Conservation (phyloP, 2,888 invertebrate genomes). For the Halictus ligatus region DNA sequence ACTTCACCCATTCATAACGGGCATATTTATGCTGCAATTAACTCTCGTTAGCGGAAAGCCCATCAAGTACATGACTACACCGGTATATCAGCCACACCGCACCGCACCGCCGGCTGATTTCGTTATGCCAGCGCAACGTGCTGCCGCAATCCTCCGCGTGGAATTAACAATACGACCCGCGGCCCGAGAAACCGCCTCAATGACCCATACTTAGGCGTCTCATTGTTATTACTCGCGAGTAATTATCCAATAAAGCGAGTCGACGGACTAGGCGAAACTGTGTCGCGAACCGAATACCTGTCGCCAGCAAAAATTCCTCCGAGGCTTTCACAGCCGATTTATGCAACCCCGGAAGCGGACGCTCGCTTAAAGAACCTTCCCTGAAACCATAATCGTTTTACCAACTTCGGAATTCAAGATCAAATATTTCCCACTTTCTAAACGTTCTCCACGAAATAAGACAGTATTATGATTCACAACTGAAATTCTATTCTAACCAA, state of each 20-base stretch:
- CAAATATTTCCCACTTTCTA: neutral
- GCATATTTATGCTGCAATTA: slow-evolving; percentile 73
- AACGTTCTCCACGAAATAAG: neutral
- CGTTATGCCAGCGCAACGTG: slow-evolving; percentile 53
- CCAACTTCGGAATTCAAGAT: neutral
- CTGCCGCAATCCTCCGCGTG: slow-evolving; percentile 42
- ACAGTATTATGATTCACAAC: neutral
- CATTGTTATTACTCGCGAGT: slow-evolving; percentile 18
- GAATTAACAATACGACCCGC: slow-evolving; percentile 51
- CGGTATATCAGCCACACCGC: slow-evolving; percentile 63
- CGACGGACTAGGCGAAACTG: neutral
- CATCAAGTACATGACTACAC: slow-evolving; percentile 65
- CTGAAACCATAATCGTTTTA: neutral
- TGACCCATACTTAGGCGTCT: slow-evolving; percentile 36
- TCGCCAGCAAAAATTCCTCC: slow-evolving; percentile 8
- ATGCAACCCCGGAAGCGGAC: slow-evolving; percentile 9
- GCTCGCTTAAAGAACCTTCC: neutral
- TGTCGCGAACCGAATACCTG: slow-evolving; percentile 11
- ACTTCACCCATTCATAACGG: slow-evolving; percentile 64
- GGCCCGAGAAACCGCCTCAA: slow-evolving; percentile 20
- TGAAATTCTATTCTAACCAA: neutral
- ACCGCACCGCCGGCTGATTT: slow-evolving; percentile 58
- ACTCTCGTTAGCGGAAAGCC: slow-evolving; percentile 65
- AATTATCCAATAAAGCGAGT: slow-evolving; percentile 22
- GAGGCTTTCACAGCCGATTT: neutral